Evolutionary conservation across 1,140 invertebrate genomes (phyloP).

Genomic region (Ylistrum balloti): DNA sequence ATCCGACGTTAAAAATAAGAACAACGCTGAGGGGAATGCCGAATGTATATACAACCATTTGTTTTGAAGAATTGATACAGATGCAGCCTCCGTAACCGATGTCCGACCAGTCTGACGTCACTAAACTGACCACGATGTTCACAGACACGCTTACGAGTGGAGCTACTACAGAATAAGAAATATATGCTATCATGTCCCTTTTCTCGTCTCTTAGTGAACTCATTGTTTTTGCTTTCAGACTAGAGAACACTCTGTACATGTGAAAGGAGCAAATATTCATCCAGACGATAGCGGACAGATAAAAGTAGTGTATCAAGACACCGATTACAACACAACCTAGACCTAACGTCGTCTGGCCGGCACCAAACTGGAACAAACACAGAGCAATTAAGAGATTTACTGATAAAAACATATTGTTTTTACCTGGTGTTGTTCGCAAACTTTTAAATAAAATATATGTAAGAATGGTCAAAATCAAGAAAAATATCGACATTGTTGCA

Average conservation of each 20-base stretch:
- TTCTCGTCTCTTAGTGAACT: conserved; percentile 29
- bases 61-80: conserved; percentile 43
- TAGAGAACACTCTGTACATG: conserved; percentile 48
- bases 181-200: neutral
- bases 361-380: conserved; percentile 41
- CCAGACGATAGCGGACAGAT: conserved; percentile 33
- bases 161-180: neutral
- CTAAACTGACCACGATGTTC: neutral
- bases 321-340: neutral
- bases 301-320: conserved; percentile 41
- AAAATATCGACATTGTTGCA: conserved; percentile 40
- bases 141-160: neutral
- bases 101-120: neutral
- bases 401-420: conserved; percentile 48
- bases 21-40: neutral
- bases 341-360: neutral
- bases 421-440: conserved; percentile 44
- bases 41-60: neutral
- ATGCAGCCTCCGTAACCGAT: conserved; percentile 41
- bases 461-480: neutral
- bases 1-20: neutral
- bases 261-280: conserved; percentile 50
- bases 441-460: conserved; percentile 30
- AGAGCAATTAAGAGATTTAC: neutral
- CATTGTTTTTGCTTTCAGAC: neutral